Conservation (phyloP, 2,113 vertebrate genomes). For the Tachycineta bicolor region DNA sequence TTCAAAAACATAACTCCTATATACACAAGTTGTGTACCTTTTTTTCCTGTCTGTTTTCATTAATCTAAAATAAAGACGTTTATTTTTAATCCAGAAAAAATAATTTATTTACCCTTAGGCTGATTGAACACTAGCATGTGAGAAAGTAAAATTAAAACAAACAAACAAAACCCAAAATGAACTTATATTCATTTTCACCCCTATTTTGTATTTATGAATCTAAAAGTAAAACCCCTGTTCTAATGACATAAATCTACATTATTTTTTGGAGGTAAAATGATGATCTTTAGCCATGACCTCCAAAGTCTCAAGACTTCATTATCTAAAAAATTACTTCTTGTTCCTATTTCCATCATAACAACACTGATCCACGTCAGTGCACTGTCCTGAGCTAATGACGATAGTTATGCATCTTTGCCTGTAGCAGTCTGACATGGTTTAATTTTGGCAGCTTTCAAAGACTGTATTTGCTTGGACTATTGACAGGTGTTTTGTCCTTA, state of each 20-base stretch:
- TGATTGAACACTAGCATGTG: background rate
- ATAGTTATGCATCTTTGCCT: background rate
- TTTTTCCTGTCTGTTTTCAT: background rate
- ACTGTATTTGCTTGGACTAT: background rate
- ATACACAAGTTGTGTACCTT: background rate
- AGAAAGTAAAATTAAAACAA: background rate
- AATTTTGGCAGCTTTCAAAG: conserved; percentile 18
- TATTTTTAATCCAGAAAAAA: conserved; percentile 24
- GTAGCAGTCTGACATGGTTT: background rate
- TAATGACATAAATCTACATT: background rate
- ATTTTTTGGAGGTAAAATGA: background rate
- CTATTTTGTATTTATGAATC: background rate
- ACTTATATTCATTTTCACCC: background rate
- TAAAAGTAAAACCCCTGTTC: background rate
- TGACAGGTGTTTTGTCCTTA: background rate
- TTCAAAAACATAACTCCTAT: background rate
- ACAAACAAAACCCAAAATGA: background rate
- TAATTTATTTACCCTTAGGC: background rate
- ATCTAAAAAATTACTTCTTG: background rate
- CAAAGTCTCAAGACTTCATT: background rate
- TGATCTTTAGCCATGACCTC: background rate
- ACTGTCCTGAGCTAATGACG: accelerated
- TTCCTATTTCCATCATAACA: background rate
- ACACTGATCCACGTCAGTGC: background rate
- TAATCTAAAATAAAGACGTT: background rate